A percentile compares a stretch with the other conserved stretches of the same genome.
These are phyloP conservation scores for Numida meleagris DNA, from an alignment of 2,113 vertebrate species.

Conservation along the genomic window DNA sequence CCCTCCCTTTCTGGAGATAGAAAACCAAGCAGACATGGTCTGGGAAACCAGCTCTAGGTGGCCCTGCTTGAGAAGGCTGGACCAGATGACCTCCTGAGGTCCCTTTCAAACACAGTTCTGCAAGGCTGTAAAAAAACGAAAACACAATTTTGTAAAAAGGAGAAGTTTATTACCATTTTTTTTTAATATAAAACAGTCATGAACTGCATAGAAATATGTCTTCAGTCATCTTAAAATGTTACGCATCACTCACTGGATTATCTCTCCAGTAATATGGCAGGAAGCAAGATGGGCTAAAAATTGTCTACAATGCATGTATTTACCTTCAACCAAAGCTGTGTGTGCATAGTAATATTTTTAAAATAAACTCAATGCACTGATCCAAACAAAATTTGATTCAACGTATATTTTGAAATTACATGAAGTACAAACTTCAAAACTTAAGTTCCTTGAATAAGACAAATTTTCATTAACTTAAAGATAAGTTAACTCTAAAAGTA, in stretches of 20 bases:
- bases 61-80: neutral
- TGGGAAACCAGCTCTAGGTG: neutral
- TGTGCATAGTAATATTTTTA: conserved; percentile 11
- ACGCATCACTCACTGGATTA: neutral
- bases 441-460: neutral
- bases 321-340: neutral
- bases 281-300: neutral
- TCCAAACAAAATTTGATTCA: conserved; percentile 19
- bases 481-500: conserved; percentile 48
- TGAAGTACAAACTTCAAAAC: conserved; percentile 45
- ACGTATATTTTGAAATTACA: conserved; percentile 4
- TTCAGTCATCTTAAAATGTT: neutral
- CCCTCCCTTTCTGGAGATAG: neutral
- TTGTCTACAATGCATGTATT: conserved; percentile 11
- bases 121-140: neutral
- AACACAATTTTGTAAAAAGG: neutral
- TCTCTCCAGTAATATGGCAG: neutral
- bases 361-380: conserved; percentile 55
- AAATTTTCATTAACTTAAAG: neutral
- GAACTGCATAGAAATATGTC: neutral
- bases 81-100: neutral
- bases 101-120: neutral
- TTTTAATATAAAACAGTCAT: conserved; percentile 2
- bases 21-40: neutral
- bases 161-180: neutral